Base-by-base conservation (phyloP, 2,888 invertebrate genomes). In the Ommatoiulus sabulosus region DNA sequence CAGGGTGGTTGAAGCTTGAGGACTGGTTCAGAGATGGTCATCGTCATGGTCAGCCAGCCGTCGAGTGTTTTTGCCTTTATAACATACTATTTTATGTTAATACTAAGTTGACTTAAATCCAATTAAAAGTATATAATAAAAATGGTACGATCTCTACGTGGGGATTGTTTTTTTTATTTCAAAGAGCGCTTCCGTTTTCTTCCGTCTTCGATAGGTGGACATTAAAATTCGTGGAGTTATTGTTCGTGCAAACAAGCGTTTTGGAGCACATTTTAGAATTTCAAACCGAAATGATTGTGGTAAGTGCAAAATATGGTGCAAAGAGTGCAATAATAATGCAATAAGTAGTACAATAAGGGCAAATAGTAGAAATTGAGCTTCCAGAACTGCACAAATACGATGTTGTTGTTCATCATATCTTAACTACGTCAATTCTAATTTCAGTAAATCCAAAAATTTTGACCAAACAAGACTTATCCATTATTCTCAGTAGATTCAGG, bases 91-190 rank as follows among this genome's bases (percentile, higher is more conserved):
- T 80, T 80, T 80, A 80, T 43, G 80, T 80, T 80, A 24, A 72
- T 24, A 80, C 35, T 80, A 80, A 80, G 80, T 80, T 80, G 80
- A 80, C 80, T 35, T 80, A 80, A 80, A 24, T 35, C 15, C 35
- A 24, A 80, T 80, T 80, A 80, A 80, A 80, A 80, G 80, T 80
- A 80, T 72, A 72, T 80, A 80, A 80, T 80, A 80, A 80, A 10
- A 80, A 80, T 35, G 80, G 80, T 80, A 80, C 80, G 7, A 43
- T 80, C 12, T 35, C 35, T 35, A 57, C 17, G 5, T 4, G 12
- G 35, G 10, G 10, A 35, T 43, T 80, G 80, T 8, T 20, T 7
- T 8, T n/a, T 72, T 35, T 80, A 10, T 80, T 35, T 35, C 80
- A 35, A 52, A 12, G 15, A 12, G 3, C n/a, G 57, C 3, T 57